Percentiles rank a stretch among this genome's conserved stretches.
Evolutionary conservation across 2,797 vertebrate species (phyloP).

Genomic region (Luscinia luscinia): DNA sequence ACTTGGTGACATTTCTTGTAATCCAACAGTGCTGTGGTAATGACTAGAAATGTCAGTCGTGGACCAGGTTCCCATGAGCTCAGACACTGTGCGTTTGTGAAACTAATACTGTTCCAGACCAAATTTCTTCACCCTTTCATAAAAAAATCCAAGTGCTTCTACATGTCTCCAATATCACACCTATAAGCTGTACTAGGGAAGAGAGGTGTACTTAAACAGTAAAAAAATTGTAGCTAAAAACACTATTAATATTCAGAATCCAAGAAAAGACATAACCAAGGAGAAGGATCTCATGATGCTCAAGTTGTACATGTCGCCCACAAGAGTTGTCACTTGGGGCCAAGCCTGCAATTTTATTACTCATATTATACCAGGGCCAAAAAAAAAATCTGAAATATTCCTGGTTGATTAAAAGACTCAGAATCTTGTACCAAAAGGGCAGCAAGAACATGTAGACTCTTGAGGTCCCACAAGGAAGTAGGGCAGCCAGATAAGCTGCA

Average conservation of each 20-base stretch:
- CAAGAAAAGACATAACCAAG: not conserved
- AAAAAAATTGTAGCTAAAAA: not conserved
- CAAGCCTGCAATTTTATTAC: not conserved
- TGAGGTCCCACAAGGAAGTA: rapidly evolving
- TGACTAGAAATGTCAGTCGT: not conserved
- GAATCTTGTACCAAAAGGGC: not conserved
- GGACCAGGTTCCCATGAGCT: not conserved
- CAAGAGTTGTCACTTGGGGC: not conserved
- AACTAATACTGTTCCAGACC: not conserved
- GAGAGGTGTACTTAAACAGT: not conserved
- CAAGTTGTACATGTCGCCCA: not conserved
- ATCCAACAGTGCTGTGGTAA: not conserved
- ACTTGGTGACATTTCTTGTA: not conserved
- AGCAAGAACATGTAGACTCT: not conserved
- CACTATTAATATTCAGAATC: not conserved
- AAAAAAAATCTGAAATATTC: not conserved
- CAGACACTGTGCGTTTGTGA: not conserved
- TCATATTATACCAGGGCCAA: not conserved
- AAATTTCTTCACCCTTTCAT: not conserved
- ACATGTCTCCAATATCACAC: not conserved
- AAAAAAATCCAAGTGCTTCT: not conserved
- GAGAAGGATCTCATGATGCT: not conserved
- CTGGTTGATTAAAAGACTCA: not conserved
- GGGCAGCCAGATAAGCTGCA: not conserved
- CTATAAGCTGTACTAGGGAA: not conserved